These are phyloP conservation scores for Glossophaga mutica DNA, from an alignment of 2,797 vertebrate species.

Conservation along the genomic window DNA sequence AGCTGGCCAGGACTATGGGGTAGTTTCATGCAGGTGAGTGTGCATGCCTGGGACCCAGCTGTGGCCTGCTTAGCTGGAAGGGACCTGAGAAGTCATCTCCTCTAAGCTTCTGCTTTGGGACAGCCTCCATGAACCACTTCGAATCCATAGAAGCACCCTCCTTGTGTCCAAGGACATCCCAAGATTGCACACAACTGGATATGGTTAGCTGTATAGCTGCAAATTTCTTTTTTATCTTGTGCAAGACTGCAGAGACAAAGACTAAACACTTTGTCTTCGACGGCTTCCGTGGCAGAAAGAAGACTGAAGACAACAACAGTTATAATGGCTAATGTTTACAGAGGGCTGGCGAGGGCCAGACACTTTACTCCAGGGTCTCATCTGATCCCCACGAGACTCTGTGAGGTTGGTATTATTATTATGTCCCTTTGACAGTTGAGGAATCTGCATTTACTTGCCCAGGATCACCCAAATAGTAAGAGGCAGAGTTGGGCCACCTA, in stretches of 20 bases:
- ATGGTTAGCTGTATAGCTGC: background rate
- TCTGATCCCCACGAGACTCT: too few species aligned
- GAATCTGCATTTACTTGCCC: background rate
- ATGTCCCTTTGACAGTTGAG: background rate
- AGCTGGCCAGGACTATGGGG: background rate
- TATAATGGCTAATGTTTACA: rapidly evolving
- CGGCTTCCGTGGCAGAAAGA: background rate
- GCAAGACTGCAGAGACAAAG: background rate
- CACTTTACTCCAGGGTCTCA: rapidly evolving
- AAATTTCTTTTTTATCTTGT: background rate
- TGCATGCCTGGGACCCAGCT: background rate
- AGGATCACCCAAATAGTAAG: background rate
- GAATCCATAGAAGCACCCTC: background rate
- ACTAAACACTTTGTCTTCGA: background rate
- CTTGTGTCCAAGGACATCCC: rapidly evolving
- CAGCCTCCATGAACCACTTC: background rate
- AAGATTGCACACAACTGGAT: background rate
- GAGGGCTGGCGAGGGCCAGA: background rate
- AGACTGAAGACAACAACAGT: background rate
- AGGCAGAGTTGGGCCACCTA: background rate
- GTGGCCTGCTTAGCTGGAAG: background rate
- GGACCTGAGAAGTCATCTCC: background rate
- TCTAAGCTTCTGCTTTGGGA: background rate
- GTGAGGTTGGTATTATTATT: background rate
- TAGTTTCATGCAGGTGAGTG: background rate